phyloP scores from a whole-genome alignment of 2,888 invertebrate species.

The Meteorus colon region DNA sequence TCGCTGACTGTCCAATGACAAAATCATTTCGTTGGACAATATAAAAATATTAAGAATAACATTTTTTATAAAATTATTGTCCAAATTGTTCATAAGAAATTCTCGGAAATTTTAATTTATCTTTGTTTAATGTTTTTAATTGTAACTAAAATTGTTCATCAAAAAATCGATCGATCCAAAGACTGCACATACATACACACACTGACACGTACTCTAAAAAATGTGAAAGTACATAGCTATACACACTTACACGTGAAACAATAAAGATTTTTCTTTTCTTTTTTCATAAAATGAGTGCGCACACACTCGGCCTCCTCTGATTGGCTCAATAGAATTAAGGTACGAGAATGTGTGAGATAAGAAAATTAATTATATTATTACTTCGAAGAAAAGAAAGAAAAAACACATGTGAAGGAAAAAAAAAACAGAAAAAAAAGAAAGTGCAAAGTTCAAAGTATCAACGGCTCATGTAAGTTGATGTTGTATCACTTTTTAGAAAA shows the following conservation, averaged over 20 bases:
- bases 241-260: not conserved
- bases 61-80: not conserved
- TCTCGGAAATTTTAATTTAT: not conserved
- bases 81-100: not conserved
- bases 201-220: not conserved
- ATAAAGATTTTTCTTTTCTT: slow-evolving; percentile 32
- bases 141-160: slow-evolving; percentile 23
- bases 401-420: slow-evolving; percentile 11
- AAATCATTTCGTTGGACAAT: not conserved
- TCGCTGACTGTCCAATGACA: too few species aligned
- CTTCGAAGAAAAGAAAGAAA: not conserved
- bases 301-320: slow-evolving; percentile 58
- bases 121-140: not conserved
- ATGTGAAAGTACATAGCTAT: slow-evolving; percentile 36
- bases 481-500: slow-evolving; percentile 52
- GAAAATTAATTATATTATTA: slow-evolving; percentile 25
- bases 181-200: slow-evolving; percentile 45
- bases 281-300: slow-evolving; percentile 45
- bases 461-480: slow-evolving; percentile 61
- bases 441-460: slow-evolving; percentile 50
- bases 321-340: slow-evolving; percentile 67
- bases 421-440: slow-evolving; percentile 34
- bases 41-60: slow-evolving; percentile 8
- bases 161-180: slow-evolving; percentile 44
- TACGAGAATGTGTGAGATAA: slow-evolving; percentile 52